These are phyloP conservation scores for Prietella phreatophila DNA, from an alignment of 2,113 vertebrate species.

Conservation along the genomic window DNA sequence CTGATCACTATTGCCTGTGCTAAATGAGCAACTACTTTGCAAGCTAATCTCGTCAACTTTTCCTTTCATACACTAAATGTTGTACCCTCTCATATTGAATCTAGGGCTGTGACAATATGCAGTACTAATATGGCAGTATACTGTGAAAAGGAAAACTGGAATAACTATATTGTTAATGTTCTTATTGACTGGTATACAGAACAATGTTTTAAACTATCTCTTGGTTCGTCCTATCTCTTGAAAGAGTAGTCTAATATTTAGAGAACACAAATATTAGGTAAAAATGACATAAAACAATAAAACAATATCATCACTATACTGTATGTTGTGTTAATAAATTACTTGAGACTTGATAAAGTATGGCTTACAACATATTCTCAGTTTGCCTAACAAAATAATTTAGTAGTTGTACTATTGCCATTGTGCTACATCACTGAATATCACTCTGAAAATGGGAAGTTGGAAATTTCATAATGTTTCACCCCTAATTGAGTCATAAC, in stretches of 20 bases:
- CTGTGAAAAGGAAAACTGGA: neutral
- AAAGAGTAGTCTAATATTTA: neutral
- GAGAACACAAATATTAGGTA: neutral
- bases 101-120: neutral
- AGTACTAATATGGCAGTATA: neutral
- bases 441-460: neutral
- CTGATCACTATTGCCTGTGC: constrained; percentile 23
- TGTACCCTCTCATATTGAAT: neutral
- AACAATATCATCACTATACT: neutral
- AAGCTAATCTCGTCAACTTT: neutral
- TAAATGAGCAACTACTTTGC: constrained; percentile 1
- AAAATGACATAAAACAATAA: neutral
- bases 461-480: neutral
- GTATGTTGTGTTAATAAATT: neutral
- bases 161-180: neutral
- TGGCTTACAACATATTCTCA: neutral
- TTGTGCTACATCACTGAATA: neutral
- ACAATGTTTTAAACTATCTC: neutral
- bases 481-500: neutral
- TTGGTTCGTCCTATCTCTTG: neutral
- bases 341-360: neutral
- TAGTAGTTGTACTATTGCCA: neutral
- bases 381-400: neutral
- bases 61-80: neutral
- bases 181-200: neutral